Percentiles rank a stretch among this genome's conserved stretches.
These are phyloP conservation scores for Gonioctena quinquepunctata DNA, from an alignment of 1,140 invertebrate species.

Conservation along the genomic window DNA sequence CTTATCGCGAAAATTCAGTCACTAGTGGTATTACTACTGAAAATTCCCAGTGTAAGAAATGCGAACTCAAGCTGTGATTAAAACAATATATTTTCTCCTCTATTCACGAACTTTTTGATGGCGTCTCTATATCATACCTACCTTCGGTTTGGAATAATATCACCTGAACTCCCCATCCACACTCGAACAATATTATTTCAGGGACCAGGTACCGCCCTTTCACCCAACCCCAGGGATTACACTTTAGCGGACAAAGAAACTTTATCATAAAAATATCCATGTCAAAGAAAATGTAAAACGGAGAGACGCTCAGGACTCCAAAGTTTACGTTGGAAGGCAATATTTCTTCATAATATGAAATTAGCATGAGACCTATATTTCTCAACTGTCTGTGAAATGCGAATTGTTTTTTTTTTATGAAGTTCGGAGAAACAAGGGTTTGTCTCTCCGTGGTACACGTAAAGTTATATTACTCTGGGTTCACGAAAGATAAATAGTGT, in stretches of 20 bases:
- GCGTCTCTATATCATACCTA: too few species aligned
- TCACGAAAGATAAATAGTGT: background rate
- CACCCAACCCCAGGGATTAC: background rate
- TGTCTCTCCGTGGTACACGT: background rate
- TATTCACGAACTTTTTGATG: too few species aligned
- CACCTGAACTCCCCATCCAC: background rate
- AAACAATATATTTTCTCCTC: too few species aligned
- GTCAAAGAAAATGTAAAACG: background rate
- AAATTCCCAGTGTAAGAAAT: too few species aligned
- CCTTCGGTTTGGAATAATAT: too few species aligned
- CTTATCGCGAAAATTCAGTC: too few species aligned
- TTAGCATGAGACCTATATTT: background rate
- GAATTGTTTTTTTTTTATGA: background rate
- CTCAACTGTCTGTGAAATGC: background rate
- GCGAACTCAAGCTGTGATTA: too few species aligned
- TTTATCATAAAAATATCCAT: background rate
- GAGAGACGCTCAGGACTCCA: background rate
- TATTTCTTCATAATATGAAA: background rate
- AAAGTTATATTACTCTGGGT: background rate
- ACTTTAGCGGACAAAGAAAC: background rate
- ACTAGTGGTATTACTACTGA: too few species aligned
- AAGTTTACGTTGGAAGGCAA: background rate
- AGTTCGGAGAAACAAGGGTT: background rate
- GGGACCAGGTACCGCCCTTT: background rate
- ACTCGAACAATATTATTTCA: background rate